phyloP scores from a whole-genome alignment of 2,113 vertebrate species.

The Apteryx owenii region DNA sequence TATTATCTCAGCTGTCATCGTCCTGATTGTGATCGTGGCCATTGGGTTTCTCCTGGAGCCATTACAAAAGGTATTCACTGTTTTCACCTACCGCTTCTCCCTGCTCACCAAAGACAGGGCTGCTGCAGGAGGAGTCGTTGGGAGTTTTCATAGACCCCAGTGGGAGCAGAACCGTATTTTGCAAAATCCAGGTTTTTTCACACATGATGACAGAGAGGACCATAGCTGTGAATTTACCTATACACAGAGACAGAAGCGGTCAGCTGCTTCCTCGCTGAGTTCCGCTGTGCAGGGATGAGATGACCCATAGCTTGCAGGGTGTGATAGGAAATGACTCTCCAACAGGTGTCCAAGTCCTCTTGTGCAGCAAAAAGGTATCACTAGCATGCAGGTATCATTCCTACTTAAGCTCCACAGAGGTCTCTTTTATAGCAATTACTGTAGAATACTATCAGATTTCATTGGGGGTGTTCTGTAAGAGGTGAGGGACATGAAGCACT shows the following conservation, averaged over 20 bases:
- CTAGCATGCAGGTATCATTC: neutral
- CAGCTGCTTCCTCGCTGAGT: neutral
- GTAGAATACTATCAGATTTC: neutral
- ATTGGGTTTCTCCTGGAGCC: slow-evolving; percentile 90
- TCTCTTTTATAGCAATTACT: neutral
- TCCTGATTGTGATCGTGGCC: slow-evolving; percentile 88
- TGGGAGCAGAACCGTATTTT: neutral
- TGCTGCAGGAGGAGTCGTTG: neutral
- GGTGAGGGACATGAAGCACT: neutral
- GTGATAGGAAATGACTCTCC: neutral
- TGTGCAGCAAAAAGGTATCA: neutral
- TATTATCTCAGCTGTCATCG: slow-evolving; percentile 87
- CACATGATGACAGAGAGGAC: neutral
- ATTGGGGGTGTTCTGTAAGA: no score
- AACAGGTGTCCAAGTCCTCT: neutral
- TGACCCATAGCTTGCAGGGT: neutral
- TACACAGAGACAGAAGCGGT: neutral
- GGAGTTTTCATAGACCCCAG: neutral
- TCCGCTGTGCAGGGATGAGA: neutral
- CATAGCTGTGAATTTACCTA: neutral
- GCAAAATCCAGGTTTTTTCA: neutral
- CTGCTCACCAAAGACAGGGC: neutral
- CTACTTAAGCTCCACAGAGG: neutral
- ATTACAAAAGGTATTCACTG: slow-evolving; percentile 86
- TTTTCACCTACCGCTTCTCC: neutral